A percentile compares a stretch with the other conserved stretches of the same genome.
Evolutionary conservation across 1,140 invertebrate genomes (phyloP).

Genomic region (Aplysia californica): DNA sequence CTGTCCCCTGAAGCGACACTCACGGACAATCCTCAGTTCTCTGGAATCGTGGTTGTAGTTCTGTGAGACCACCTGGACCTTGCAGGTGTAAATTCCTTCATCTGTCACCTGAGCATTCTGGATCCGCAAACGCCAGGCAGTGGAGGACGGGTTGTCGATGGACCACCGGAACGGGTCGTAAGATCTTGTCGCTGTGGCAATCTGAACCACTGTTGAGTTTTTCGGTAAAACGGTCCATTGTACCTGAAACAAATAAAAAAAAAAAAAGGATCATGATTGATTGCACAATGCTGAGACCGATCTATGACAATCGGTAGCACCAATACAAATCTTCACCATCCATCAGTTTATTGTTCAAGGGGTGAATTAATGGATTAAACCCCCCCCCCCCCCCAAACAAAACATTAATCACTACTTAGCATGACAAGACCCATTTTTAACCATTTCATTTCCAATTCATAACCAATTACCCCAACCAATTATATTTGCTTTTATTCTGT

Average conservation of each 20-base stretch:
- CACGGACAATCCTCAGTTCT: conserved; percentile 41
- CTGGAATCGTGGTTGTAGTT: conserved; percentile 36
- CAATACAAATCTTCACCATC: too few species aligned
- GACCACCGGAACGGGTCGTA: conserved; percentile 49
- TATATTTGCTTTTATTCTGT: too few species aligned
- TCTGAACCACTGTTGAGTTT: conserved; percentile 18
- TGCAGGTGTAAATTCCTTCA: conserved; percentile 47
- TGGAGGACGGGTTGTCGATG: conserved; percentile 45
- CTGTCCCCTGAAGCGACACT: too few species aligned
- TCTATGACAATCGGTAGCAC: too few species aligned
- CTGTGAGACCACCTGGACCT: conserved; percentile 38
- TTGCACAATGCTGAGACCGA: background rate
- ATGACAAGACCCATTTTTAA: too few species aligned
- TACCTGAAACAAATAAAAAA: conserved; percentile 32
- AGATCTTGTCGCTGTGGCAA: conserved; percentile 40
- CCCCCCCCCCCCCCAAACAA: too few species aligned
- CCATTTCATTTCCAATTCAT: too few species aligned
- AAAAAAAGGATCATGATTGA: background rate
- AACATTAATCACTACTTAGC: too few species aligned
- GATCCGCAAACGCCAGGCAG: conserved; percentile 46
- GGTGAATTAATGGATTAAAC: too few species aligned
- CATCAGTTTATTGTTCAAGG: too few species aligned
- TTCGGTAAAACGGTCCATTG: conserved; percentile 37
- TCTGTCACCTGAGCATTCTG: conserved; percentile 51
- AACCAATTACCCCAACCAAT: too few species aligned